Evolutionary conservation across 2,888 invertebrate genomes (phyloP).

Genomic region (Netelia virgata): DNA sequence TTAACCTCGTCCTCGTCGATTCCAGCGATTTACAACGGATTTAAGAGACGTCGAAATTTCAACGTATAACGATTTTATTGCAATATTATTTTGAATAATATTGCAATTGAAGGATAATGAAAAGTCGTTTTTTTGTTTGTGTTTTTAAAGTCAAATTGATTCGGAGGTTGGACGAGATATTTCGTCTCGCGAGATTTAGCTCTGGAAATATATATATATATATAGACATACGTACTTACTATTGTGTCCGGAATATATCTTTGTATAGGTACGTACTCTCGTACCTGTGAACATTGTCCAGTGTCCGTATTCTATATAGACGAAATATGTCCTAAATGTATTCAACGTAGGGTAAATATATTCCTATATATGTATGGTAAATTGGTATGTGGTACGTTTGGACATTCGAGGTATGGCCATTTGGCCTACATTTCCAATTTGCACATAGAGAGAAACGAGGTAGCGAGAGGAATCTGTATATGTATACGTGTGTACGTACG

Average conservation of each 20-base stretch:
- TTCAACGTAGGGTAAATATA: neutral
- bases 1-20: neutral
- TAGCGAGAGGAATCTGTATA: constrained; percentile 28
- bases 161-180: no score
- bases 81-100: no score
- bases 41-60: no score
- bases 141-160: no score
- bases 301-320: neutral
- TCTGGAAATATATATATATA: neutral
- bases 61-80: no score
- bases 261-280: neutral
- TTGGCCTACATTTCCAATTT: constrained; percentile 63
- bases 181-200: neutral
- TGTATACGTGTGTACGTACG: constrained; percentile 17
- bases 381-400: constrained; percentile 55
- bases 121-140: no score
- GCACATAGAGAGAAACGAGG: constrained; percentile 15
- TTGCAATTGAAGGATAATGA: no score
- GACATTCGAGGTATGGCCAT: constrained; percentile 40
- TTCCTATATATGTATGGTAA: constrained; percentile 24
- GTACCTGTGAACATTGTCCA: neutral
- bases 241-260: neutral
- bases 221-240: neutral
- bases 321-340: constrained; percentile 3
- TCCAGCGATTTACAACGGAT: neutral